Evolutionary conservation across 2,888 invertebrate genomes (phyloP).

Genomic region (Imbricaverruca yamaguchii): DNA sequence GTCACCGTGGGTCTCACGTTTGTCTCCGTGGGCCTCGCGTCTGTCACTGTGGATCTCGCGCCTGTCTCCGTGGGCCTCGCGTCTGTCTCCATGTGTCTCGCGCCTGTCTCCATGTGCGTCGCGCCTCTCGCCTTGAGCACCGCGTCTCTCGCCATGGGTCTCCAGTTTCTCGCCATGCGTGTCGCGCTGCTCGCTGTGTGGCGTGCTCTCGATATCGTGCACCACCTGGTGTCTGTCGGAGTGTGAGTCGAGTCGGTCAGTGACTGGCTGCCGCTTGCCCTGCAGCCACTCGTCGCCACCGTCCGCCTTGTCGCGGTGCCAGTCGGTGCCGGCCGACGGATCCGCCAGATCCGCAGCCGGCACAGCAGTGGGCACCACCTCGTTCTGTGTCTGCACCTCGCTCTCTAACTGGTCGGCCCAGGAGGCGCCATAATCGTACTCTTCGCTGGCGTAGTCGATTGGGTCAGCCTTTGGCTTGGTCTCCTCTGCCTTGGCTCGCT

Average conservation of each 20-base stretch:
- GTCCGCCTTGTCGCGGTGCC: not conserved
- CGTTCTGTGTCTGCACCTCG: slow-evolving; percentile 5
- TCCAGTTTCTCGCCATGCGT: not conserved
- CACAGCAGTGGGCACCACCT: not conserved
- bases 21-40: not conserved
- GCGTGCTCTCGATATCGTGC: too few species aligned
- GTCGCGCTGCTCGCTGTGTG: not conserved
- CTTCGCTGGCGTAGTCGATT: not conserved
- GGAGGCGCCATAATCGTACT: slow-evolving; percentile 13
- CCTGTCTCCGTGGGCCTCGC: not conserved
- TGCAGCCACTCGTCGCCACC: too few species aligned
- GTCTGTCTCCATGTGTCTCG: not conserved
- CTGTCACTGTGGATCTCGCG: not conserved
- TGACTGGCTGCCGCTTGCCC: too few species aligned
- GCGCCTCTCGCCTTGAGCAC: not conserved
- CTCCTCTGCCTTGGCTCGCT: not conserved
- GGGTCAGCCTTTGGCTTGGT: not conserved
- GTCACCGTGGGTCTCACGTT: too few species aligned
- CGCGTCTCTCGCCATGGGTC: too few species aligned
- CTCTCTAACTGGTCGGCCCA: slow-evolving; percentile 22
- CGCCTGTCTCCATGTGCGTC: not conserved
- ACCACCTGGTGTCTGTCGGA: too few species aligned
- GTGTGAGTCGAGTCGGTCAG: too few species aligned
- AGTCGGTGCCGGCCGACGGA: slow-evolving; percentile 34
- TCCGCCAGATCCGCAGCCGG: not conserved